Evolutionary conservation across 2,888 invertebrate genomes (phyloP).

Genomic region (Clivina fossor): DNA sequence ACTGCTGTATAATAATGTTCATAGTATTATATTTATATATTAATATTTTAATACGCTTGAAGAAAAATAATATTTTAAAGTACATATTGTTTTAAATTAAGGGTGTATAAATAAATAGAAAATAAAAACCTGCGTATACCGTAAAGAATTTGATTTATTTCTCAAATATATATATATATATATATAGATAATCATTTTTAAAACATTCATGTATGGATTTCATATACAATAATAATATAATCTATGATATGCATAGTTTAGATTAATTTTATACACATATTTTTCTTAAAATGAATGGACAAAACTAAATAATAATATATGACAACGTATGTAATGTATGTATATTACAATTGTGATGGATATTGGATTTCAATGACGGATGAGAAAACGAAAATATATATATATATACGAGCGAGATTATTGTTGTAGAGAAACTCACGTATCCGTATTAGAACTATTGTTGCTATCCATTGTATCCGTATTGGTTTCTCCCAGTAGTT

Average conservation of each 20-base stretch:
- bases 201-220: too few relatives aligned
- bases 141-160: conserved; percentile 29
- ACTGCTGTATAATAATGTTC: too few relatives aligned
- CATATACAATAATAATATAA: conserved; percentile 14
- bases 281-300: conserved; percentile 10
- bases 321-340: conserved; percentile 14
- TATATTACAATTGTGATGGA: conserved; percentile 12
- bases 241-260: conserved; percentile 32
- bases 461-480: conserved; percentile 56
- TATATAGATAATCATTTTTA: too few relatives aligned
- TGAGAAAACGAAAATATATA: too few relatives aligned
- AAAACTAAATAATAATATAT: not conserved
- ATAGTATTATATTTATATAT: too few relatives aligned
- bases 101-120: conserved; percentile 10
- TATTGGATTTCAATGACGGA: too few relatives aligned
- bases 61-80: too few relatives aligned
- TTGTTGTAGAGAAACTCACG: conserved; percentile 44
- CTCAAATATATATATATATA: conserved; percentile 26
- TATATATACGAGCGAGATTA: not conserved
- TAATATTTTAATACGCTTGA: too few relatives aligned
- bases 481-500: conserved; percentile 53
- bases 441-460: conserved; percentile 50
- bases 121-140: conserved; percentile 3
- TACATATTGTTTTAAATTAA: too few relatives aligned
- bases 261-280: conserved; percentile 26